Evolutionary conservation across 2,888 invertebrate genomes (phyloP), one percentile per base, ranked within the genome.

Genomic region (Synanthedon tipuliformis): DNA sequence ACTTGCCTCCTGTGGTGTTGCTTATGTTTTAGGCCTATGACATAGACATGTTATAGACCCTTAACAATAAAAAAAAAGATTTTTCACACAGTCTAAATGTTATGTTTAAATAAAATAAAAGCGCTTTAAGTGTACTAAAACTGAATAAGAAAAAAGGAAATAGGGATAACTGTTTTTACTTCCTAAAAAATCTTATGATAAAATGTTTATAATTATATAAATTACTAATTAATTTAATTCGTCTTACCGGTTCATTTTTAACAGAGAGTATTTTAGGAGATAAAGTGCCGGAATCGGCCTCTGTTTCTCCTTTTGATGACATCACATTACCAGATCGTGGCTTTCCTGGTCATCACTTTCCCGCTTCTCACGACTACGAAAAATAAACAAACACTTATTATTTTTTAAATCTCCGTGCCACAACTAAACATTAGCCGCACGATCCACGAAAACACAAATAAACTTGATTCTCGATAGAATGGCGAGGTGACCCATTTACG

Each of bases 261-360:
- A 84, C 76, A 68, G 66, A 66, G 61, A 74, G 61, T 61, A 80
- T 67, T 69, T 81, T 85, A 56, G 88, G 88, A 67, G 88, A 88
- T 74, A 87, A 80, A 64, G 88, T 86, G 84, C 88, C 88, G 63
- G 88, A 88, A 65, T 88, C 88, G 79, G 88, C 88, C 80, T 88
- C 88, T 70, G 88, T 87, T 83, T 88, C 88, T 76, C 86, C 87
- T 81, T 87, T 84, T 78, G 87, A 86, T 86, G 88, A 88, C 88
- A 88, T 88, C 86, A 87, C 88, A 86, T 80, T 77, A 78, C 79
- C 80, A 81, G 72, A 65, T 78, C 80, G 74, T 75, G 75, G 73
- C 71, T 78, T 75, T 71, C 71, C 77, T 81, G 81, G 70, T 71
- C 87, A 87, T 87, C 83, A 86, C 87, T 86, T 80, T 81, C 81